Base-by-base conservation (phyloP, 1,140 invertebrate genomes). In the Hydropsyche tenuis region DNA sequence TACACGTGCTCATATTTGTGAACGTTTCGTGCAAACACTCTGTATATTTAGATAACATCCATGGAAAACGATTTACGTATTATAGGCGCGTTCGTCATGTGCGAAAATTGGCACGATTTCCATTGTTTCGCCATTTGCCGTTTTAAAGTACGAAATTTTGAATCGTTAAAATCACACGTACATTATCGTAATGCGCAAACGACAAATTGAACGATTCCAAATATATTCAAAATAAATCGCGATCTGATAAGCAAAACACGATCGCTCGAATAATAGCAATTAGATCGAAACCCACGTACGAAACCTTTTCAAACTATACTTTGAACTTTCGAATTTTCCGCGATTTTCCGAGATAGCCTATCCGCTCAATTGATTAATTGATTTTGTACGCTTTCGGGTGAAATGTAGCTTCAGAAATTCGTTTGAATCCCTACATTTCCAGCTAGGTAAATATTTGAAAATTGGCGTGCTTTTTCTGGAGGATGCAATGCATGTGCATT, bases 221-320 rank as follows among this genome's bases (percentile, higher is more conserved):
- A 37, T 9, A 37, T 9, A 37, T 37, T 37, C 30, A 9, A 9
- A 37, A 37, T 37, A 37, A 37, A 37, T 37, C 30, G 30, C 30
- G 30, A 37, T 37, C 30, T 4, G 30, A 37, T 37, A 37, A 37
- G 30, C 30, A 9, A 37, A 37, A 37, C 30, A 37, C 30, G 30
- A 37, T 37, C 30, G 30, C 30, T 37, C 30, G 30, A 37, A 37
- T 37, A 37, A 16, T 16, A 53, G 48, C 48, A 53, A 53, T 53
- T 53, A 53, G 48, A 18, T 53, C 4, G 16, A 53, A 53, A 18
- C 48, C 48, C 48, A 53, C 48, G 48, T 53, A 18, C 48, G 7
- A 9, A 53, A 53, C 48, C 48, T 53, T 53, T 53, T 20, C 1
- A 9, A 53, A 53, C 48, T 53, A 53, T 53, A 53, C 48, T 53